These are phyloP conservation scores for Coreius guichenoti DNA, from an alignment of 2,797 vertebrate species.

Conservation along the genomic window DNA sequence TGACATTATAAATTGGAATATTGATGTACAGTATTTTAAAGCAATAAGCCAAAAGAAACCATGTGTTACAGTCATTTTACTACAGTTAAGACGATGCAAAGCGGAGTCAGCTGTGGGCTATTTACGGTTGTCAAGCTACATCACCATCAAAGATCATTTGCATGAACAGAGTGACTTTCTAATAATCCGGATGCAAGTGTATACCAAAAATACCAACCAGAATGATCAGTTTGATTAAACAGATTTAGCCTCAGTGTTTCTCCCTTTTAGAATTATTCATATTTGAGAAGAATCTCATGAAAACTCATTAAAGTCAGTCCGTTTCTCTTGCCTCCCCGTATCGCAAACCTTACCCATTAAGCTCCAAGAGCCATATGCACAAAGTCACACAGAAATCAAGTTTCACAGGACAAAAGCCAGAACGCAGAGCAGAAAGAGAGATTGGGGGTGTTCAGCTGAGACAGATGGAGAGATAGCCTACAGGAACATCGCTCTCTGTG, in stretches of 20 bases:
- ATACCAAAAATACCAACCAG: not conserved
- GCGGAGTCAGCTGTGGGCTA: conserved; percentile 11
- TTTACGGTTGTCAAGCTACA: conserved; percentile 18
- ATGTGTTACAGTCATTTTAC: conserved; percentile 3
- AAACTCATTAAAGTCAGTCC: conserved; percentile 73
- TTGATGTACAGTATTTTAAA: not conserved
- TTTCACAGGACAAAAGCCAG: conserved; percentile 65
- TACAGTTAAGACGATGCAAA: conserved; percentile 1
- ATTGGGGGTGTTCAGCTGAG: conserved; percentile 54
- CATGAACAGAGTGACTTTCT: conserved; percentile 49
- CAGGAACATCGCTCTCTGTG: conserved; percentile 70
- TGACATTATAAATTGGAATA: not conserved
- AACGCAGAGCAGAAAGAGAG: conserved; percentile 44
- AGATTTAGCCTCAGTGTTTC: not conserved
- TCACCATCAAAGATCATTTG: conserved; percentile 16
- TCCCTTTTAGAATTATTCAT: not conserved
- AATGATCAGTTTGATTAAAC: not conserved
- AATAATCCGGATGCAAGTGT: conserved; percentile 5
- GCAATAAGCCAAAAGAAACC: not conserved
- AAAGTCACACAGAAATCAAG: conserved; percentile 69
- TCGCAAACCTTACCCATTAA: conserved; percentile 63
- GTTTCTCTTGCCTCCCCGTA: conserved; percentile 57
- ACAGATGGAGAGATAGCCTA: conserved; percentile 78
- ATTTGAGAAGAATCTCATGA: conserved; percentile 28
- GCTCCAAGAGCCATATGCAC: conserved; percentile 74